Percentiles rank a stretch among this genome's conserved stretches.
These are phyloP conservation scores for Drosophila diplacantha DNA, from an alignment of 2,888 invertebrate genomes.

Conservation along the genomic window DNA sequence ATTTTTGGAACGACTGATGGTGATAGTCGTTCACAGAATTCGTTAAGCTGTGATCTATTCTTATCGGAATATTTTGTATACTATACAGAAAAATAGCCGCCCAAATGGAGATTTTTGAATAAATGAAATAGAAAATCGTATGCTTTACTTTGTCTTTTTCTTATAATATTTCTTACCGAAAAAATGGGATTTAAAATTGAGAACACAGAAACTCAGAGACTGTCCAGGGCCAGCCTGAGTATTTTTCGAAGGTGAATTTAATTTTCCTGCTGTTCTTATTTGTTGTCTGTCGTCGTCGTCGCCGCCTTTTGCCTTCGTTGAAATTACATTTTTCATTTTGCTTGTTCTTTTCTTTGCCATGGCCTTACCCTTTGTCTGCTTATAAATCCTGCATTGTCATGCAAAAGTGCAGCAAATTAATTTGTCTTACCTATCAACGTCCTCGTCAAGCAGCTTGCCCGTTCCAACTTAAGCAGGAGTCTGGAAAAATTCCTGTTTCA, in stretches of 20 bases:
- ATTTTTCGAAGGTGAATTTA: constrained; percentile 46
- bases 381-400: constrained; percentile 60
- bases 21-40: neutral
- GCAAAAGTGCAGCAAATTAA: constrained; percentile 52
- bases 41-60: too few relatives aligned
- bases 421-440: constrained; percentile 37
- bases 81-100: neutral
- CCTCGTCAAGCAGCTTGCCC: neutral
- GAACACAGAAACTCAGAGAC: constrained; percentile 7
- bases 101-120: too few relatives aligned
- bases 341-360: constrained; percentile 12
- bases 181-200: neutral
- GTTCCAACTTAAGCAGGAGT: constrained; percentile 1
- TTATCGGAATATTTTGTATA: neutral
- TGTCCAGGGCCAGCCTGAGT: constrained; percentile 11
- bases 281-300: constrained; percentile 33
- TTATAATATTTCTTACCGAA: too few relatives aligned
- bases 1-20: neutral
- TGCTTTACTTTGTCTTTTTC: neutral
- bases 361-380: constrained; percentile 11
- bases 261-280: constrained; percentile 52
- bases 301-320: constrained; percentile 37
- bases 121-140: too few relatives aligned
- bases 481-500: neutral
- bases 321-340: constrained; percentile 48